phyloP scores from a whole-genome alignment of 2,888 invertebrate species.

The Oscheius sp. region DNA sequence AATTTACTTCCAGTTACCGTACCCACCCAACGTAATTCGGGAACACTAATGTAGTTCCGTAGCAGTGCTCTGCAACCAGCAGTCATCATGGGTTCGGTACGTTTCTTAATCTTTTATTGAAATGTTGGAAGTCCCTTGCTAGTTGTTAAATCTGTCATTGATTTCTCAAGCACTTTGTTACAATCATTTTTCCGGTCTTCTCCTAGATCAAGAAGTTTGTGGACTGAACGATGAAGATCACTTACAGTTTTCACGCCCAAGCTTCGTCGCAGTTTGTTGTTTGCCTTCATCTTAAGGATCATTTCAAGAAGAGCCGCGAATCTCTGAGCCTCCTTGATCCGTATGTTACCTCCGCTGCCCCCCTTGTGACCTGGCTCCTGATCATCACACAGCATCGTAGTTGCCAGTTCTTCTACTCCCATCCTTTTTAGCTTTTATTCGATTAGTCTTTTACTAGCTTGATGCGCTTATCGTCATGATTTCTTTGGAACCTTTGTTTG shows the following conservation, averaged over 20 bases:
- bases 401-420: no score
- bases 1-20: slow-evolving; percentile 15
- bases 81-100: neutral
- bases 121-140: neutral
- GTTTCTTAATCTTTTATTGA: neutral
- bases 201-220: neutral
- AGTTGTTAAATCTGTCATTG: neutral
- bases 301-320: slow-evolving; percentile 30
- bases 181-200: neutral
- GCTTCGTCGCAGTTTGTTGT: slow-evolving; percentile 23
- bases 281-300: slow-evolving; percentile 29
- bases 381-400: slow-evolving; percentile 28
- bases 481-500: neutral
- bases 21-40: neutral
- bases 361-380: slow-evolving; percentile 27
- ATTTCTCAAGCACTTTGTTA: neutral
- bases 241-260: slow-evolving; percentile 30
- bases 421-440: slow-evolving; percentile 2
- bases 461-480: neutral
- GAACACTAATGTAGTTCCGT: slow-evolving; percentile 7
- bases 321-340: slow-evolving; percentile 28
- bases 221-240: slow-evolving; percentile 23
- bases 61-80: slow-evolving; percentile 12
- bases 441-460: neutral
- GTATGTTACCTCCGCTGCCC: slow-evolving; percentile 16